A percentile compares a stretch with the other conserved stretches of the same genome.
Evolutionary conservation across 1,140 invertebrate species (phyloP).

Genomic region (Leptopilina clavipes): DNA sequence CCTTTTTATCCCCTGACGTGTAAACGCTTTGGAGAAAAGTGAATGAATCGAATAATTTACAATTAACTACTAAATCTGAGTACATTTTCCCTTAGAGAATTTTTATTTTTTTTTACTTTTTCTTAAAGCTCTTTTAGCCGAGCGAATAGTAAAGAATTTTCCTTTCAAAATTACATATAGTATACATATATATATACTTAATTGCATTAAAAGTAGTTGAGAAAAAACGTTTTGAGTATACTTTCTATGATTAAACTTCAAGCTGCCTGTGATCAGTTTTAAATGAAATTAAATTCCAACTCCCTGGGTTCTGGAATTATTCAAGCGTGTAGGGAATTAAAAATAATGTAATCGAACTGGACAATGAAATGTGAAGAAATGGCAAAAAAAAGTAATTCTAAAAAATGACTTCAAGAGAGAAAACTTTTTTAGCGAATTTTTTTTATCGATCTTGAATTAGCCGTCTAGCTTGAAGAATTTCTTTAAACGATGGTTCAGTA

Average conservation of each 20-base stretch:
- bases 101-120: not conserved
- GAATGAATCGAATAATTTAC: not conserved
- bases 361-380: not conserved
- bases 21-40: not conserved
- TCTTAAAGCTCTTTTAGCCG: too few species aligned
- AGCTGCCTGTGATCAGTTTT: not conserved
- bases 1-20: not conserved
- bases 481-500: constrained; percentile 54
- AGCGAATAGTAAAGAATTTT: too few species aligned
- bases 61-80: not conserved
- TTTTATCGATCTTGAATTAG: constrained; percentile 35
- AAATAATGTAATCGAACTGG: not conserved
- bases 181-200: too few species aligned
- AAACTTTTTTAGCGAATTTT: not conserved
- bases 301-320: not conserved
- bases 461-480: constrained; percentile 45
- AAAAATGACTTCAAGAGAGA: not conserved
- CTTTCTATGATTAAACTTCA: not conserved
- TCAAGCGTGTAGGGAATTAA: not conserved
- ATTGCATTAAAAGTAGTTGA: not conserved
- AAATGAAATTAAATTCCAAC: not conserved
- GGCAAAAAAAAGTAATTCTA: not conserved
- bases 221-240: not conserved
- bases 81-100: not conserved
- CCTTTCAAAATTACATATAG: too few species aligned